Evolutionary conservation across 2,888 invertebrate genomes (phyloP).

Genomic region (Gari tellinella): DNA sequence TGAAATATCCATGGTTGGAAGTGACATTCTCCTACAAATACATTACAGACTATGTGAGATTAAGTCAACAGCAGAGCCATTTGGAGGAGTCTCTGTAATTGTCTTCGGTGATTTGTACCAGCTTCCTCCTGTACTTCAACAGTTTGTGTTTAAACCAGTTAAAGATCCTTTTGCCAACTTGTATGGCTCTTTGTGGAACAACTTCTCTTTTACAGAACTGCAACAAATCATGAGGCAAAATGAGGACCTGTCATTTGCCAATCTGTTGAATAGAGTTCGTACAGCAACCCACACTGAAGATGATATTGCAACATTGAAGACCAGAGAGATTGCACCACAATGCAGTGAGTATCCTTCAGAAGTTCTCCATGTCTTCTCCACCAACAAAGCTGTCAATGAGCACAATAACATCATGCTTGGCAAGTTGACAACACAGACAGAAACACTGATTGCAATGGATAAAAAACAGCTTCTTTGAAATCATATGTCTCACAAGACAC

Average conservation of each 20-base stretch:
- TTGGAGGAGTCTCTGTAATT: conserved; percentile 49
- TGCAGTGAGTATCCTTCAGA: conserved; percentile 2
- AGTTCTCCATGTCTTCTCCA: conserved; percentile 35
- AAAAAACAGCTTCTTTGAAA: conserved; percentile 22
- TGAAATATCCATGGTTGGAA: conserved; percentile 62
- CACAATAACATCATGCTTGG: conserved; percentile 21
- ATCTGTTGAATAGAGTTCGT: conserved; percentile 22
- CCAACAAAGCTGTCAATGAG: conserved; percentile 23
- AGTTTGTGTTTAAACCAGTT: conserved; percentile 34
- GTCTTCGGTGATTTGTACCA: conserved; percentile 48
- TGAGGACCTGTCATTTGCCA: too few species aligned
- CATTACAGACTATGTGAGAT: conserved; percentile 40
- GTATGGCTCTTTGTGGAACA: not conserved
- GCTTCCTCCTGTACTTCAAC: conserved; percentile 38
- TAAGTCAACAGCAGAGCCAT: not conserved
- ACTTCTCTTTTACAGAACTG: too few species aligned
- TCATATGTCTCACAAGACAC: conserved; percentile 4
- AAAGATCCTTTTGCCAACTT: conserved; percentile 10
- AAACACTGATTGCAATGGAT: conserved; percentile 24
- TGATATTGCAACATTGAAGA: conserved; percentile 26
- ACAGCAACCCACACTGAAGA: conserved; percentile 19
- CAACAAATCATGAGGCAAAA: too few species aligned
- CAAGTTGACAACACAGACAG: not conserved
- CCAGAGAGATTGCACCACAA: conserved; percentile 3
- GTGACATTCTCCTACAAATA: conserved; percentile 49